Base-by-base conservation (phyloP, 2,888 invertebrate species). In the Agrochola circellaris region DNA sequence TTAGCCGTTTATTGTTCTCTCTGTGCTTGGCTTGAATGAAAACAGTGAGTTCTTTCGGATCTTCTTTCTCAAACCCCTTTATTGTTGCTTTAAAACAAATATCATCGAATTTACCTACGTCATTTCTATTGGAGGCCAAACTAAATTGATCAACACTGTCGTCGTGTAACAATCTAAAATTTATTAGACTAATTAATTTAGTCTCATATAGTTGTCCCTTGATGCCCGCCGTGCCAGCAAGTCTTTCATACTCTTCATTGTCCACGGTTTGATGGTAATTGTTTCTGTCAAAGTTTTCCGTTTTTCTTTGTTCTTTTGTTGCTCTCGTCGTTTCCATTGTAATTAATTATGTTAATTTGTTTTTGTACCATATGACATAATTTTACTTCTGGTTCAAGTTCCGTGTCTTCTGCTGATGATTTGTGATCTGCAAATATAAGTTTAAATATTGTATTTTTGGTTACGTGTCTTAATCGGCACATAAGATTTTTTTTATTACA, bases 131-230 rank as follows among this genome's bases (percentile, higher is more conserved):
- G 2, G 87, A 80, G 1, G 83, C 87, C n/a, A 89, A 70, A 67
- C 76, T 73, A 34, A 89, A 89, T 8, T 86, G 65, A 23, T 78
- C 58, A n/a, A 88, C n/a, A 30, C 23, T 45, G 3, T 73, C 34
- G 38, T 87, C 73, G 23, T 79, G 69, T 9, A 65, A 45, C 17
- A 80, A 45, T 77, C 85, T 82, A 17, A 84, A 88, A 48, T 82
- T 45, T 51, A 88, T 75, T 15, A 88, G 71, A n/a, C 84, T 85
- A 1, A 85, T 67, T 20, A 89, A 70, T 72, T 89, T 88, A 1
- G 83, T 87, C 60, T 88, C 87, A n/a, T 86, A 88, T 0, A 88
- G 71, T 9, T 88, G 88, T n/a, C 88, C 88, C 3, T 81, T 70
- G 20, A 88, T 84, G 0, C 84, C 86, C 0, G 88, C 81, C 5